These are phyloP conservation scores for Drosophila nr. perissopoda DNA, from an alignment of 2,888 invertebrate species.

Conservation along the genomic window DNA sequence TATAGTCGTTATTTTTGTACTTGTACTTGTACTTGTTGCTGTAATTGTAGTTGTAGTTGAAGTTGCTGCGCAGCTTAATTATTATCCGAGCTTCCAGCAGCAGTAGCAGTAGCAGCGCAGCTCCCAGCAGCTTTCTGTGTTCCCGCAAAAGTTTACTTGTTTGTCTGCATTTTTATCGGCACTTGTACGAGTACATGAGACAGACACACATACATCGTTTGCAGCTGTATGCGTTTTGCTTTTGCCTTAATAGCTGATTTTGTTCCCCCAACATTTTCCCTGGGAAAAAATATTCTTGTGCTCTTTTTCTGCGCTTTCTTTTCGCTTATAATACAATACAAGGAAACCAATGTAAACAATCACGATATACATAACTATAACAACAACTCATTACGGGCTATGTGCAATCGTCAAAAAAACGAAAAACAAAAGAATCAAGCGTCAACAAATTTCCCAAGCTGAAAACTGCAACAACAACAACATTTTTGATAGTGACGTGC, in stretches of 20 bases:
- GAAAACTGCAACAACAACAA: constrained; percentile 29
- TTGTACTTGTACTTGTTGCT: constrained; percentile 43
- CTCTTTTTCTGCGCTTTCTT: constrained; percentile 72
- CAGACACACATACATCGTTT: constrained; percentile 13
- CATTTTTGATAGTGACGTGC: constrained; percentile 35
- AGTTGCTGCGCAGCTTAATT: constrained; percentile 74
- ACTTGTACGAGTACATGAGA: constrained; percentile 27
- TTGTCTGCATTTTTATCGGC: constrained; percentile 79
- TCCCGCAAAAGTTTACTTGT: constrained; percentile 75
- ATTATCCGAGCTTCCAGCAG: constrained; percentile 41
- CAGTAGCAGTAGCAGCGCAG: constrained; percentile 20
- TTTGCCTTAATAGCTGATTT: constrained; percentile 41
- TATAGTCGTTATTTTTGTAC: constrained; percentile 14
- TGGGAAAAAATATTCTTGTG: constrained; percentile 78
- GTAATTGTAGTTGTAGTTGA: constrained; percentile 20
- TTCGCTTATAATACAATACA: constrained; percentile 47
- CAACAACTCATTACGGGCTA: constrained; percentile 32
- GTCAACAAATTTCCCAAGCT: constrained; percentile 53
- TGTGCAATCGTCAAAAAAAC: constrained; percentile 38
- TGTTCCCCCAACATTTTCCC: constrained; percentile 49
- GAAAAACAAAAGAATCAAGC: constrained; percentile 44
- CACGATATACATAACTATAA: constrained; percentile 12
- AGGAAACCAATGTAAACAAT: constrained; percentile 60
- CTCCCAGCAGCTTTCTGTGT: constrained; percentile 19
- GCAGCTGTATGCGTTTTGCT: constrained; percentile 28